Evolutionary conservation across 92 coral and sea anemone genomes (phyloP).

Genomic region (Ricordea florida): DNA sequence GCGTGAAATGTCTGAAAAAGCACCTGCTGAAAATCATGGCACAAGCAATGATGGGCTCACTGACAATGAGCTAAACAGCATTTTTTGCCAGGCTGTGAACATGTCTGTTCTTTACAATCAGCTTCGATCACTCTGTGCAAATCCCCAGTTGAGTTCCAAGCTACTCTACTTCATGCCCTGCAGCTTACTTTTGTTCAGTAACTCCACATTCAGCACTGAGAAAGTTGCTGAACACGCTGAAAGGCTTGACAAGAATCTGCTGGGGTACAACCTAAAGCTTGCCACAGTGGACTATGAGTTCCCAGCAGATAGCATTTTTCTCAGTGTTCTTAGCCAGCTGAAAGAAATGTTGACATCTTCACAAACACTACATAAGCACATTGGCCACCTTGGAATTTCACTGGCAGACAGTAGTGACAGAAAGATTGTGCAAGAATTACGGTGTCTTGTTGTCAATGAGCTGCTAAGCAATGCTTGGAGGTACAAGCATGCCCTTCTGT

Average conservation of each 20-base stretch:
- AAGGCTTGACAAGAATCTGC: constrained; percentile 16
- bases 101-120: too few relatives aligned
- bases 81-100: too few relatives aligned
- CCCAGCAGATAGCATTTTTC: constrained; percentile 30
- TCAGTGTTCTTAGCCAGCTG: constrained; percentile 10
- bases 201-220: too few relatives aligned
- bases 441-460: constrained; percentile 21
- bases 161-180: too few relatives aligned
- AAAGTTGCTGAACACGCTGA: constrained; percentile 17
- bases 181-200: too few relatives aligned
- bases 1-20: too few relatives aligned
- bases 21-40: too few relatives aligned
- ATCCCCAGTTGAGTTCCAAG: too few relatives aligned
- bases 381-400: constrained; percentile 13
- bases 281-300: constrained; percentile 11
- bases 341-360: constrained; percentile 25
- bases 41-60: too few relatives aligned
- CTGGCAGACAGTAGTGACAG: not conserved
- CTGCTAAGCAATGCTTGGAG: constrained; percentile 25
- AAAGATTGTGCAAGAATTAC: constrained; percentile 12
- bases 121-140: too few relatives aligned
- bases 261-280: constrained; percentile 20
- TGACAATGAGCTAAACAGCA: too few relatives aligned
- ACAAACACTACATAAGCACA: constrained; percentile 12
- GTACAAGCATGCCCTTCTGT: constrained; percentile 35